These are phyloP conservation scores for Brenthis daphne DNA, from an alignment of 2,888 invertebrate genomes.

Conservation along the genomic window DNA sequence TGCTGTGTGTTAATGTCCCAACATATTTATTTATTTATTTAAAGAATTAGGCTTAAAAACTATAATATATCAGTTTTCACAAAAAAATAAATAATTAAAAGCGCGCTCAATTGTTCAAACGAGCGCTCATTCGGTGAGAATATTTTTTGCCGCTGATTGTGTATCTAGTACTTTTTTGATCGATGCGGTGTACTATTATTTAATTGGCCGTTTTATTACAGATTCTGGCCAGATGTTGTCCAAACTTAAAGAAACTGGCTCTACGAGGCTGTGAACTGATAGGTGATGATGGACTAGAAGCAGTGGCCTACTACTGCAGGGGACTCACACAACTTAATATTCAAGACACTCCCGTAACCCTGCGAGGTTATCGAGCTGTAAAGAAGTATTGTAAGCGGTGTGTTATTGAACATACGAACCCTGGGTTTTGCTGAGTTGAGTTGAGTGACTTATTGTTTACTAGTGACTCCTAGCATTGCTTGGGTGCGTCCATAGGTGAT, in stretches of 20 bases:
- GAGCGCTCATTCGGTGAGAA: too few species aligned
- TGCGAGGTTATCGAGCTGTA: constrained; percentile 94
- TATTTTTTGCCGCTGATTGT: too few species aligned
- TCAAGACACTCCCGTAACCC: constrained; percentile 94
- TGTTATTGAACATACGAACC: constrained; percentile 97
- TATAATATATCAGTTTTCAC: too few species aligned
- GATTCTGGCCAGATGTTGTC: constrained; percentile 93
- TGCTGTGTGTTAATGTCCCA: too few species aligned
- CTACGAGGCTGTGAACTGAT: constrained; percentile 95
- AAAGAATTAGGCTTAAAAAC: too few species aligned
- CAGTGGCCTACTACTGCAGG: constrained; percentile 93
- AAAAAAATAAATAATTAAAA: too few species aligned
- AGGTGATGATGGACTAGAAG: constrained; percentile 92
- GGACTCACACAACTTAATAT: constrained; percentile 95
- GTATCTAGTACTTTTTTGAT: too few species aligned
- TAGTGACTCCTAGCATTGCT: too few species aligned
- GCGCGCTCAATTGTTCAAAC: too few species aligned
- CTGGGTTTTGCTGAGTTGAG: constrained; percentile 89
- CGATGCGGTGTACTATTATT: neutral
- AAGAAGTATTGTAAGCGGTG: constrained; percentile 96
- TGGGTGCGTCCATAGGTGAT: too few species aligned
- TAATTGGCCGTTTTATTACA: constrained; percentile 68
- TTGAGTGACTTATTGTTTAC: neutral
- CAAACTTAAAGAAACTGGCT: constrained; percentile 94
- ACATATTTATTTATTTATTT: too few species aligned